Percentiles rank a stretch among this genome's conserved stretches.
These are phyloP conservation scores for Acrocephalus arundinaceus DNA, from an alignment of 2,113 vertebrate genomes.

Conservation along the genomic window DNA sequence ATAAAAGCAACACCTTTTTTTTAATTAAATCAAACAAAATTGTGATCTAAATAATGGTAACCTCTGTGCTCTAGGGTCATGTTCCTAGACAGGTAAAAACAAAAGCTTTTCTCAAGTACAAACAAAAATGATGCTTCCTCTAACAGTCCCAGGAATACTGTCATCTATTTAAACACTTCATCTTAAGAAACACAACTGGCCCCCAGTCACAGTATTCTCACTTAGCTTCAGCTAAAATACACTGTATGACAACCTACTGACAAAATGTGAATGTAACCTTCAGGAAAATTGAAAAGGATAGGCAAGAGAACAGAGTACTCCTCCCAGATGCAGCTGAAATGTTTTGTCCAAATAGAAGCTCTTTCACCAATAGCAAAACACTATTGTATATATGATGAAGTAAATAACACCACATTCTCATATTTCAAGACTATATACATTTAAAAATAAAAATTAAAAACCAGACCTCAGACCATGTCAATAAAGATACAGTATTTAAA, in stretches of 20 bases:
- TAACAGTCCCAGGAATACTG: not conserved
- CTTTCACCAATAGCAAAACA: not conserved
- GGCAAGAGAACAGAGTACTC: not conserved
- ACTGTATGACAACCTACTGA: not conserved
- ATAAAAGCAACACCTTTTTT: not conserved
- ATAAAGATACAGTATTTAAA: not conserved
- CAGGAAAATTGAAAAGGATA: not conserved
- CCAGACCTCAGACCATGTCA: not conserved
- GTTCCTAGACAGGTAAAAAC: not conserved
- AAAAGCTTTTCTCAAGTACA: not conserved
- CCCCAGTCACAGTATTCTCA: not conserved
- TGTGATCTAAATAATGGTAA: not conserved
- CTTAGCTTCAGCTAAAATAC: not conserved
- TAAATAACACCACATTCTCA: not conserved
- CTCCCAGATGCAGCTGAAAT: not conserved
- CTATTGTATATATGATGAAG: not conserved
- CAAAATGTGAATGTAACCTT: not conserved
- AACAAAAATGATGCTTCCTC: not conserved
- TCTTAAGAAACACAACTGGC: not conserved
- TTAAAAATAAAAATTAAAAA: not conserved
- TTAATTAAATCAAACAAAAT: not conserved
- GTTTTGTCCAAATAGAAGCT: not conserved
- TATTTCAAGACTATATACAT: not conserved
- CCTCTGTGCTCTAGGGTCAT: not conserved
- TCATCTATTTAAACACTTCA: not conserved